phyloP scores from a whole-genome alignment of 2,888 invertebrate genomes.

The Heliothis peltigera region DNA sequence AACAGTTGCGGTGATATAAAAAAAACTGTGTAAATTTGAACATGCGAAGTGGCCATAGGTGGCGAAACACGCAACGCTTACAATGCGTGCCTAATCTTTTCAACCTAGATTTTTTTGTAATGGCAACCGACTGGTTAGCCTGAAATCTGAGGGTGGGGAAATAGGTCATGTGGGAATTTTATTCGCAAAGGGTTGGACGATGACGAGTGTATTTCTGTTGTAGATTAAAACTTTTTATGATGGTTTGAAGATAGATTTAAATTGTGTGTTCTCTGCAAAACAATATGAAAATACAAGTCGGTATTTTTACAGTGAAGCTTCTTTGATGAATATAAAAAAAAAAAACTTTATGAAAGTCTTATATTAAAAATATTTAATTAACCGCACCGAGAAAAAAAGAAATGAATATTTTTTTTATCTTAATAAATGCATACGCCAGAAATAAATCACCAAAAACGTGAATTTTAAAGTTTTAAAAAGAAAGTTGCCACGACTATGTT shows the following conservation, averaged over 20 bases:
- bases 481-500: neutral
- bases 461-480: no score
- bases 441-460: no score
- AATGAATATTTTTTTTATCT: no score
- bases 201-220: neutral
- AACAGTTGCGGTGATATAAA: slow-evolving; percentile 69
- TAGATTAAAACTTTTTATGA: neutral
- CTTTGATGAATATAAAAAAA: no score
- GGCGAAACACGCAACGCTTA: slow-evolving; percentile 61
- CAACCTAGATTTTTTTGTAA: slow-evolving; percentile 60
- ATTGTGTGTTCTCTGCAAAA: no score
- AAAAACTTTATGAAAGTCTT: no score
- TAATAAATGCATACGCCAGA: no score
- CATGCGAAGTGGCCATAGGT: slow-evolving; percentile 64
- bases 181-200: slow-evolving; percentile 11
- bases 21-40: slow-evolving; percentile 60
- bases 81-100: slow-evolving; percentile 57
- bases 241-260: neutral
- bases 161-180: slow-evolving; percentile 14
- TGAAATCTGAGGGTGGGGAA: slow-evolving; percentile 22
- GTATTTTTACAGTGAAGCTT: no score
- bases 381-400: no score
- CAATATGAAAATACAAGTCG: no score
- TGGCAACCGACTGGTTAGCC: slow-evolving; percentile 25
- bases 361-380: no score